phyloP scores from a whole-genome alignment of 2,888 invertebrate species.

The Cyaniris semiargus region DNA sequence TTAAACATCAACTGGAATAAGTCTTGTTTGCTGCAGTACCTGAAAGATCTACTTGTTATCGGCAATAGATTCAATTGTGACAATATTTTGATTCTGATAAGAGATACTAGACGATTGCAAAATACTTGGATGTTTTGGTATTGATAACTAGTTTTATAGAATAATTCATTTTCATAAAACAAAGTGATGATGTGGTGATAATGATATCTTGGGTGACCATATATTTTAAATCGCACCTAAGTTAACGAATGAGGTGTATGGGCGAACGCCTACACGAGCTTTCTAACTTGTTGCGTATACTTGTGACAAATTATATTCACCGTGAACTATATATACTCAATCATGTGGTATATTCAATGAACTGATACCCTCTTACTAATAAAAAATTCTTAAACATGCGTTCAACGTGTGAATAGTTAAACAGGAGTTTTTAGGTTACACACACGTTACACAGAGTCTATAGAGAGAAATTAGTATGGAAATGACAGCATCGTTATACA shows the following conservation, averaged over 20 bases:
- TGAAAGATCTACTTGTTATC: neutral
- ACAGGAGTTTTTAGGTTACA: too few species aligned
- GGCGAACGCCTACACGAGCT: slow-evolving; percentile 13
- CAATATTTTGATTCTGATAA: neutral
- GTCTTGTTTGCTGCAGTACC: neutral
- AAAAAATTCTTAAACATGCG: too few species aligned
- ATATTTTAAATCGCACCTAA: neutral
- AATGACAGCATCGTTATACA: too few species aligned
- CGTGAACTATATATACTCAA: neutral
- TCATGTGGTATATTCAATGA: neutral
- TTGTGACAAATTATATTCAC: neutral
- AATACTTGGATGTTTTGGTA: neutral
- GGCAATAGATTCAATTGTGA: neutral
- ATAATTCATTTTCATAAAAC: neutral
- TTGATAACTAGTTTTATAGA: neutral
- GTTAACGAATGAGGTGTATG: neutral
- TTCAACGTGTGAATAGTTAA: too few species aligned
- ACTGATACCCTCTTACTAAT: too few species aligned
- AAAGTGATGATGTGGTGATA: neutral
- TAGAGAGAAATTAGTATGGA: too few species aligned
- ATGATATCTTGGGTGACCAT: neutral
- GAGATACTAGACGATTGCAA: neutral
- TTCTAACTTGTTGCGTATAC: slow-evolving; percentile 14
- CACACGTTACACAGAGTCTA: too few species aligned
- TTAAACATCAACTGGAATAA: too few species aligned